Evolutionary conservation across 2,113 vertebrate genomes (phyloP).

Genomic region (Bostrychus sinensis): DNA sequence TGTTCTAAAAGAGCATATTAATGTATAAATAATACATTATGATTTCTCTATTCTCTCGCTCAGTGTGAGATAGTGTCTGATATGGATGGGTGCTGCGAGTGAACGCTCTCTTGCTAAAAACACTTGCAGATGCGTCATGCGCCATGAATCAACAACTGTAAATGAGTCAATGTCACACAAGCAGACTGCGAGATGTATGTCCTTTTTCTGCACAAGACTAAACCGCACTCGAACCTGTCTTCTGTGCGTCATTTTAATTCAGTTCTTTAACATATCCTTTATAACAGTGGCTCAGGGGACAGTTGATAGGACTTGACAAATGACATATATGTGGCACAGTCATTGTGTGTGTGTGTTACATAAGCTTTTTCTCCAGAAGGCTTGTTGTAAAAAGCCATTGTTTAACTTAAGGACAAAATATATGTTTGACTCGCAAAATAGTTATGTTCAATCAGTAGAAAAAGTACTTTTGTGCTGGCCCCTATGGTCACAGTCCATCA

Average conservation of each 20-base stretch:
- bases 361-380: no score
- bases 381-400: no score
- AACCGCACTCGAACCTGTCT: neutral
- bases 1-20: conserved; percentile 63
- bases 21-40: conserved; percentile 68
- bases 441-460: no score
- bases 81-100: neutral
- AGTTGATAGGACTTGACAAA: no score
- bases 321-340: no score
- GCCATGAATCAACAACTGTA: conserved; percentile 17
- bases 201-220: neutral
- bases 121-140: conserved; percentile 14
- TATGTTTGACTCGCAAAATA: no score
- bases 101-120: neutral
- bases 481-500: no score
- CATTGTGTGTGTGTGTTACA: no score
- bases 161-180: conserved; percentile 13
- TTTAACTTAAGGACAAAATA: no score
- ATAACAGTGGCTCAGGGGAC: neutral
- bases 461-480: no score
- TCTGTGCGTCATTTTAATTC: no score
- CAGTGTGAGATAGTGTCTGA: conserved; percentile 9
- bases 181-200: conserved; percentile 1
- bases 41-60: conserved; percentile 35
- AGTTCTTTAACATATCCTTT: neutral